These are phyloP conservation scores for Drosophila bifasciata DNA, from an alignment of 1,140 invertebrate genomes.

Conservation along the genomic window DNA sequence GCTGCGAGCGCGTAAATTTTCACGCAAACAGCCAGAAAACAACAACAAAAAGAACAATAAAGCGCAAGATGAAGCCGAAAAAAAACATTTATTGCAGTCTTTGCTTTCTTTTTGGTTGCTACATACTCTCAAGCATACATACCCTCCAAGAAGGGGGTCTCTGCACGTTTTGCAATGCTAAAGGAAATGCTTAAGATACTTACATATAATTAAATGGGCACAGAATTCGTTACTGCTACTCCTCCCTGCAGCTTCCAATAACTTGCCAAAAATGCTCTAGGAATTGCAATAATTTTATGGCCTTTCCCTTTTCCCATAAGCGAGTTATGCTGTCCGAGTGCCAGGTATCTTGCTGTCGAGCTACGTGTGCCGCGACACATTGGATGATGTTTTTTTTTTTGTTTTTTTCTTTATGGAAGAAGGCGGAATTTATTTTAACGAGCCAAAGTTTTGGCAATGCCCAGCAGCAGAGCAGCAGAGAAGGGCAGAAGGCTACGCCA, in stretches of 20 bases:
- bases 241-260: no score
- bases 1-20: conserved; percentile 49
- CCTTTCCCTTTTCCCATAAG: no score
- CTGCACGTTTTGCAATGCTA: not conserved
- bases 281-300: no score
- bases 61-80: conserved; percentile 20
- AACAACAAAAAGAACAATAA: conserved; percentile 35
- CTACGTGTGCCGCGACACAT: no score
- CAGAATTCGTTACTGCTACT: no score
- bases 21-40: conserved; percentile 11
- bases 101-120: not conserved
- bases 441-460: conserved; percentile 67
- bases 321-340: no score
- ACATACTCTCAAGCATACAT: not conserved
- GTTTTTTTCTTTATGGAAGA: conserved; percentile 36
- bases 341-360: no score
- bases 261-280: no score
- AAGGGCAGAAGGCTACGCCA: not conserved
- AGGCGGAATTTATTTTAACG: conserved; percentile 76
- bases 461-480: conserved; percentile 17
- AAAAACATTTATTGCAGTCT: conserved; percentile 25
- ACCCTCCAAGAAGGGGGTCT: conserved; percentile 2
- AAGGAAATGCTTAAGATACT: no score
- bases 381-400: not conserved
- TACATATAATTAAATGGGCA: no score